Evolutionary conservation across 2,797 vertebrate genomes (phyloP), one percentile per base, ranked within the genome.

Genomic region (Lagodon rhomboides): DNA sequence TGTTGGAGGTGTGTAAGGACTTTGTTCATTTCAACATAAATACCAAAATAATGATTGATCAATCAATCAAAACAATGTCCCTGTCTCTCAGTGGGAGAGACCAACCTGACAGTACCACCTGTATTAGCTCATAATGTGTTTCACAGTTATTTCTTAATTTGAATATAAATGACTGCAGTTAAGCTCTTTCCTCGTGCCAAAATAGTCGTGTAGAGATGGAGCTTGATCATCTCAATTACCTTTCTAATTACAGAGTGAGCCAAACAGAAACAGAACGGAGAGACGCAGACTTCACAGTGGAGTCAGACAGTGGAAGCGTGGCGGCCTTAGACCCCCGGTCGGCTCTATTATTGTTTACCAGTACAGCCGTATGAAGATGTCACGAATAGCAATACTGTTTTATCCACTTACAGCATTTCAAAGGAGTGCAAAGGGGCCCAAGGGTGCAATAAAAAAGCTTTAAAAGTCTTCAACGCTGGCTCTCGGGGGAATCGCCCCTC

Each of bases 331-430:
- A 58, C 79, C 86, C 84, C 77, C n/a, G 18, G 43, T 83, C 65
- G 77, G 81, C 86, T 82, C 61, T 82, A 82, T 88, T 89, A 92
- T 92, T 95, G 94, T 95, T 95, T 93, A 92, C 91, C 84, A 63
- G 76, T 94, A 92, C 84, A 63, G 76, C 82, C 76, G 77, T 92
- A 91, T 92, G 87, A 94, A 93, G 93, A 93, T 82, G 88, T 92
- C 94, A 94, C 90, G 84, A 86, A 92, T 89, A 93, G 91, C 89
- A 90, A 87, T 58, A 63, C 87, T 87, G 85, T 83, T 95, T 94
- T 91, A 94, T 91, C 90, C 93, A 93, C 92, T 93, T 93, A 91
- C 84, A 91, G 87, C 90, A 92, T 94, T 94, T 95, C 92, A 95
- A 94, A 95, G 93, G 77, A 91, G 87, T 80, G 88, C 83, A 79